A percentile compares a stretch with the other conserved stretches of the same genome.
Conservation (phyloP, 2,113 vertebrate genomes). For the Brienomyrus brachyistius region DNA sequence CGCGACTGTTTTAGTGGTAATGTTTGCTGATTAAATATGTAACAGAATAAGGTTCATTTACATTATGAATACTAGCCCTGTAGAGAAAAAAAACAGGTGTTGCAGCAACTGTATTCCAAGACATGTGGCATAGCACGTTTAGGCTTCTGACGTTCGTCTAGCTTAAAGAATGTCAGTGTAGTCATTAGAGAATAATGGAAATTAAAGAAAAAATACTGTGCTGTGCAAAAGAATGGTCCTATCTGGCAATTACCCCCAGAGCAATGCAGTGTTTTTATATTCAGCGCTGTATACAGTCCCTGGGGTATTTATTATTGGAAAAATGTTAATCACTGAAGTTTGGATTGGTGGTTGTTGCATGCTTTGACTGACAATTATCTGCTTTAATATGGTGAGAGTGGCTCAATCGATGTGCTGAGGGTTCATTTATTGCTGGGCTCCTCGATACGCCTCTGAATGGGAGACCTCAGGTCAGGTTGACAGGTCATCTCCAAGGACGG, state of each 20-base stretch:
- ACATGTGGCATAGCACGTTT: not conserved
- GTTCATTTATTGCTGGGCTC: not conserved
- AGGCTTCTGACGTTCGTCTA: not conserved
- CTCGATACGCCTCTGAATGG: not conserved
- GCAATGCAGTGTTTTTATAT: not conserved
- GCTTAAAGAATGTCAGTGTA: not conserved
- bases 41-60: not conserved
- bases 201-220: not conserved
- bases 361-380: slow-evolving; percentile 1
- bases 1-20: not conserved
- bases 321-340: slow-evolving; percentile 12
- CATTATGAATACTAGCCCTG: not conserved
- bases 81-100: not conserved
- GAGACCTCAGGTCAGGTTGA: not conserved
- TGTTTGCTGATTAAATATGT: not conserved
- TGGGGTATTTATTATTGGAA: slow-evolving; percentile 3
- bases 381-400: not conserved
- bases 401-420: not conserved
- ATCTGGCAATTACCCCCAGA: not conserved
- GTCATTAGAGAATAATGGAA: not conserved
- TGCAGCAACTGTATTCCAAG: not conserved
- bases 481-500: not conserved
- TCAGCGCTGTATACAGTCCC: not conserved
- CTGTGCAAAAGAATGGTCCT: not conserved
- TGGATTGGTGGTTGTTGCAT: not conserved